Conservation (phyloP, 2,797 vertebrate genomes). For the Hylomyscus alleni region DNA sequence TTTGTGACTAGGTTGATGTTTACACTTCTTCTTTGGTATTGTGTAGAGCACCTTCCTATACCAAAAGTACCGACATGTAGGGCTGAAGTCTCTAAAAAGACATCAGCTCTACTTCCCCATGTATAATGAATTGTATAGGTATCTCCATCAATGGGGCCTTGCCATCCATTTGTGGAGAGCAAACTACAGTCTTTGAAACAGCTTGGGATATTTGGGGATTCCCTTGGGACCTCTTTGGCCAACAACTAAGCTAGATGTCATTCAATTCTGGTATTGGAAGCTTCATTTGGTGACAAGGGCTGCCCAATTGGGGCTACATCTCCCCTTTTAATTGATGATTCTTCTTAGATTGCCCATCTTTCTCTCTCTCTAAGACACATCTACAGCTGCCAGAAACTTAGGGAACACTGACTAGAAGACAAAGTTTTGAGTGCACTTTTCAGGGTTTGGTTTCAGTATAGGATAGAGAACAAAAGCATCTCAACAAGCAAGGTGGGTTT, state of each 20-base stretch:
- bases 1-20: background rate
- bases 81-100: background rate
- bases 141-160: background rate
- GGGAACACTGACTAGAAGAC: background rate
- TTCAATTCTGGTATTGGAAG: background rate
- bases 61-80: background rate
- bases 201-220: background rate
- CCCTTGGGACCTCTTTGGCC: background rate
- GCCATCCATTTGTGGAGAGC: background rate
- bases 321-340: background rate
- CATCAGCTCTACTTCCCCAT: background rate
- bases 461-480: background rate
- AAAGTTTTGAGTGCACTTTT: background rate
- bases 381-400: background rate
- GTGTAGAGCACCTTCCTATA: background rate
- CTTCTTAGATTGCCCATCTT: background rate
- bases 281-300: background rate
- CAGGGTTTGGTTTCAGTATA: background rate
- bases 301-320: too few species aligned
- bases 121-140: background rate
- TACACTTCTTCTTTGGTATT: background rate
- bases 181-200: background rate
- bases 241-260: background rate
- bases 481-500: background rate
- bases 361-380: background rate